phyloP scores from a whole-genome alignment of 2,113 vertebrate species.

The Phaetusa simplex region DNA sequence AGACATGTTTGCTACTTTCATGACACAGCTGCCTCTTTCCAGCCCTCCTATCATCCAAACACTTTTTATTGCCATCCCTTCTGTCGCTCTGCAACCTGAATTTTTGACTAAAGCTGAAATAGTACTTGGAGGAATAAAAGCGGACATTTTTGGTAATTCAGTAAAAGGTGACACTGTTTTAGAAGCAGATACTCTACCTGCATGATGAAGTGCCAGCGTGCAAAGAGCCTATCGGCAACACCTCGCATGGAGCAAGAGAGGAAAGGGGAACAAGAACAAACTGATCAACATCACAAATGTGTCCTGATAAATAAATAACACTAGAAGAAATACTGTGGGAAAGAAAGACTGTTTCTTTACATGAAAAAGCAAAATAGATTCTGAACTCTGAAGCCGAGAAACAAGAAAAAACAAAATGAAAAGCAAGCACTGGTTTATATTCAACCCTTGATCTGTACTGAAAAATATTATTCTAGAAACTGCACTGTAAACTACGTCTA shows the following conservation, averaged over 20 bases:
- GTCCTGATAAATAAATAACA: background rate
- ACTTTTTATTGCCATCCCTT: background rate
- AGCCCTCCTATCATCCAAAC: background rate
- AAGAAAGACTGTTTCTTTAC: background rate
- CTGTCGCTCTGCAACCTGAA: background rate
- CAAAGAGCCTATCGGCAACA: background rate
- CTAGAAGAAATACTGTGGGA: background rate
- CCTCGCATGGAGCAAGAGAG: fast-evolving
- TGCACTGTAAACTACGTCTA: background rate
- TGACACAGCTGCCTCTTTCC: background rate
- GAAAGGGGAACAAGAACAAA: background rate
- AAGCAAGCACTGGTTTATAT: background rate
- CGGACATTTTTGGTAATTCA: background rate
- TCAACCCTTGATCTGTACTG: background rate
- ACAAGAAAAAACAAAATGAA: background rate
- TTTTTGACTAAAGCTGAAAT: background rate
- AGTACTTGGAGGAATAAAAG: background rate
- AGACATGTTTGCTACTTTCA: background rate
- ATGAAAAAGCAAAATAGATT: background rate
- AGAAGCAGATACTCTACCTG: background rate
- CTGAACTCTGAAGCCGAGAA: background rate
- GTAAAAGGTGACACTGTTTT: background rate
- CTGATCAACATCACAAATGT: background rate
- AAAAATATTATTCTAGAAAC: background rate
- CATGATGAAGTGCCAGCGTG: background rate